Conservation (phyloP, 2,797 vertebrate genomes). For the Denticeps clupeoides region DNA sequence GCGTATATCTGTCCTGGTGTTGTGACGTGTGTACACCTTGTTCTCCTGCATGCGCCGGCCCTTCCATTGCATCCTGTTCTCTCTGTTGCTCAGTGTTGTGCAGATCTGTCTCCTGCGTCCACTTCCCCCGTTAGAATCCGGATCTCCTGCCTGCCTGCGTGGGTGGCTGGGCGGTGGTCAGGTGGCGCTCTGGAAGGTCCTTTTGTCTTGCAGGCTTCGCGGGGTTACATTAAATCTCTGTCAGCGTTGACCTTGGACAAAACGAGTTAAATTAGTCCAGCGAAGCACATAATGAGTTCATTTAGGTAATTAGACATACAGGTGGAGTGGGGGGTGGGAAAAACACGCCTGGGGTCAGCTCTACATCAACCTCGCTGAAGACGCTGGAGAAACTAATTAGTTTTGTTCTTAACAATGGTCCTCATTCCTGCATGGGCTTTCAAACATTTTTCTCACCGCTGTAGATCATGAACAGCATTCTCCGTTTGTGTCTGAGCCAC, state of each 20-base stretch:
- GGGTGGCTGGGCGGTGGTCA: constrained; percentile 12
- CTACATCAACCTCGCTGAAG: constrained; percentile 32
- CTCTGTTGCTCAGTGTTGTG: no score
- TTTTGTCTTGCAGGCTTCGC: constrained; percentile 40
- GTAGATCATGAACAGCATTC: no score
- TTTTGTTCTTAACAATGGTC: constrained; percentile 23
- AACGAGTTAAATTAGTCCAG: constrained; percentile 57
- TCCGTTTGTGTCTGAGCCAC: no score
- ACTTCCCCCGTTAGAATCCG: no score
- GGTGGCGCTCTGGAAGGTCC: constrained; percentile 24
- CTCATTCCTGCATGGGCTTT: no score
- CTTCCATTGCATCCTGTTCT: no score
- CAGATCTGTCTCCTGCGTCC: no score
- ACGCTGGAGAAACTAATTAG: constrained; percentile 40
- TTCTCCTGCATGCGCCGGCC: no score
- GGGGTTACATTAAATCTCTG: constrained; percentile 61
- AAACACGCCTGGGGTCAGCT: constrained; percentile 50
- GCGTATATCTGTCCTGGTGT: no score
- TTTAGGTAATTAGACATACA: constrained; percentile 67
- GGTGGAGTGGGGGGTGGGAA: constrained; percentile 43
- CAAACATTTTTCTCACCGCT: constrained; percentile 4
- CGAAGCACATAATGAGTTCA: constrained; percentile 63
- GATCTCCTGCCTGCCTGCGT: background rate
- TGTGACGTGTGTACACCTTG: no score
- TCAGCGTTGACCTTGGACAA: constrained; percentile 60